Conservation (phyloP, 2,113 vertebrate species). For the Nerophis lumbriciformis region DNA sequence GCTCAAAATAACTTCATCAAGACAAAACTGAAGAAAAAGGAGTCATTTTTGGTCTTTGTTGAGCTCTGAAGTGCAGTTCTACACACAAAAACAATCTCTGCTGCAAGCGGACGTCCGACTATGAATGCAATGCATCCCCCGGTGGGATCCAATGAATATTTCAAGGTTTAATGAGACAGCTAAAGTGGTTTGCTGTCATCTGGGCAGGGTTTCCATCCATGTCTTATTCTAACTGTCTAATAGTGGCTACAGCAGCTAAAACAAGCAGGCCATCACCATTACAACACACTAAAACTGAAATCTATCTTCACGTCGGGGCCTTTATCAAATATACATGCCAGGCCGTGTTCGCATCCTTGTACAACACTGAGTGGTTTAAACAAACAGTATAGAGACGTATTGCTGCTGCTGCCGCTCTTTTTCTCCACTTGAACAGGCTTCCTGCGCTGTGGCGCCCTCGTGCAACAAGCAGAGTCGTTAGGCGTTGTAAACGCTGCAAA, state of each 20-base stretch:
- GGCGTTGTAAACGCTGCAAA: slow-evolving; percentile 48
- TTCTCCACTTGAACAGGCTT: slow-evolving; percentile 5
- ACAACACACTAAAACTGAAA: background rate
- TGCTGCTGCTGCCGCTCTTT: background rate
- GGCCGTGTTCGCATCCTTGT: slow-evolving; percentile 1
- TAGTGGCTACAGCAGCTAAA: background rate
- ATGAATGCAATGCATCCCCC: too few species aligned
- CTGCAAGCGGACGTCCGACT: too few species aligned
- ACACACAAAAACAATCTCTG: too few species aligned
- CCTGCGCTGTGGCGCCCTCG: slow-evolving; percentile 14
- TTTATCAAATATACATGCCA: slow-evolving; percentile 4
- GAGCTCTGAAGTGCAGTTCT: too few species aligned
- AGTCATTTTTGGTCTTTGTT: too few species aligned
- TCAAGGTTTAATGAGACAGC: slow-evolving; percentile 2
- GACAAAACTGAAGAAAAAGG: too few species aligned
- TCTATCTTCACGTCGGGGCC: background rate
- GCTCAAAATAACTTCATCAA: too few species aligned
- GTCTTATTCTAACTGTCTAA: background rate
- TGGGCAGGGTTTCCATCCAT: background rate
- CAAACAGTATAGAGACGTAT: slow-evolving; percentile 1
- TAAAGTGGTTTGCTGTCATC: background rate
- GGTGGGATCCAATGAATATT: background rate
- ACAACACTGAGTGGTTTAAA: slow-evolving; percentile 3
- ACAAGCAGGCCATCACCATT: slow-evolving; percentile 1
- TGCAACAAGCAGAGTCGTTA: slow-evolving; percentile 33